A percentile compares a stretch with the other conserved stretches of the same genome.
Conservation (phyloP, 2,113 vertebrate genomes). For the Bambusicola thoracicus region DNA sequence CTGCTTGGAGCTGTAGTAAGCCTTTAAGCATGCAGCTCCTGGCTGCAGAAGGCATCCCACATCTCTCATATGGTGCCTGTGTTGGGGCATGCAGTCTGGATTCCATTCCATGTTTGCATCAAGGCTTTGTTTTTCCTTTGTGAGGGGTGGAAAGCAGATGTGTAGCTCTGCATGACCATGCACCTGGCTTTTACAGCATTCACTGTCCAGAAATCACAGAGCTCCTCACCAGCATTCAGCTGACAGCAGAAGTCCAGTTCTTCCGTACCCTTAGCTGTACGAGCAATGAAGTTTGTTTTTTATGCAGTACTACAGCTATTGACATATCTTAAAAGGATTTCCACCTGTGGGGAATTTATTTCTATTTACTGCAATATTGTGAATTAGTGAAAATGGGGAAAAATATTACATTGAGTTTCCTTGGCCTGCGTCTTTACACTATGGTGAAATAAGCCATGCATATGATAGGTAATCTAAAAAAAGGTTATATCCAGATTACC, state of each 20-base stretch:
- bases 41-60: not conserved
- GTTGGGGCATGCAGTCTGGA: rapidly evolving
- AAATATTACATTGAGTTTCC: not conserved
- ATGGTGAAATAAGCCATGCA: not conserved
- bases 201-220: not conserved
- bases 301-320: not conserved
- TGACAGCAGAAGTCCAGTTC: not conserved
- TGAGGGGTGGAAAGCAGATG: rapidly evolving
- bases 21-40: rapidly evolving
- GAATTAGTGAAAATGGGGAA: not conserved
- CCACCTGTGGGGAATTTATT: not conserved
- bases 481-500: not conserved
- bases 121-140: not conserved
- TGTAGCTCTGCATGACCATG: rapidly evolving
- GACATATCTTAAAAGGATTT: not conserved
- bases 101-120: not conserved
- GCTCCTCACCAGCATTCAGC: not conserved
- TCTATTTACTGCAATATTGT: not conserved
- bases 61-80: rapidly evolving
- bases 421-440: not conserved
- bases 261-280: not conserved
- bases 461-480: not conserved
- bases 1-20: not conserved
- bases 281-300: not conserved
- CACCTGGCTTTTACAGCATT: not conserved